Conservation (phyloP, 2,888 invertebrate species). For the Thyatira batis region DNA sequence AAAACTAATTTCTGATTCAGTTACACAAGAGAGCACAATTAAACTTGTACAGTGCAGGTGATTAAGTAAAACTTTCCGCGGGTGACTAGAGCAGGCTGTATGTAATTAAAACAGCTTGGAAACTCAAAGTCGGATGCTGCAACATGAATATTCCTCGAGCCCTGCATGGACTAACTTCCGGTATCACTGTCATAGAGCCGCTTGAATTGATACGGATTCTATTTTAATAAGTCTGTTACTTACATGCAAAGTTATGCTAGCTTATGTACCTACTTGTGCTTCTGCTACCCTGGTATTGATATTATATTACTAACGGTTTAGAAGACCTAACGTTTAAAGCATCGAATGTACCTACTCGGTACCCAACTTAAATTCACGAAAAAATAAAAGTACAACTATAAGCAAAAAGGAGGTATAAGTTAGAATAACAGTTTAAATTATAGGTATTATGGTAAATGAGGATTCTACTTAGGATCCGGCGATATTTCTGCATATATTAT, state of each 20-base stretch:
- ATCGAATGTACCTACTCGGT: too few species aligned
- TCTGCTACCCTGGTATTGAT: too few species aligned
- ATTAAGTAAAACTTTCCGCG: slow-evolving; percentile 51
- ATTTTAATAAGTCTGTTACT: not conserved
- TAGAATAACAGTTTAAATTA: too few species aligned
- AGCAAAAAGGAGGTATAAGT: too few species aligned
- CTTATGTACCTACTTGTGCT: not conserved
- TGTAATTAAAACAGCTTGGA: slow-evolving; percentile 36
- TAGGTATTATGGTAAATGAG: too few species aligned
- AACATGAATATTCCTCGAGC: slow-evolving; percentile 57
- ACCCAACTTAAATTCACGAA: too few species aligned
- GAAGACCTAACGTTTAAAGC: too few species aligned
- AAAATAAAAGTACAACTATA: too few species aligned
- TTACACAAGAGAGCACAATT: slow-evolving; percentile 29
- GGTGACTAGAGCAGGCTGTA: slow-evolving; percentile 18
- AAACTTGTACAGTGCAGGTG: slow-evolving; percentile 33
- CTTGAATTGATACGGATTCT: not conserved
- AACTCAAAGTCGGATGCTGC: slow-evolving; percentile 44
- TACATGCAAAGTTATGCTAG: not conserved
- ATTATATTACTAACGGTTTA: too few species aligned
- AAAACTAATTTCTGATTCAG: slow-evolving; percentile 19
- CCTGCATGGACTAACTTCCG: not conserved
- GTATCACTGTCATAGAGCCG: not conserved
- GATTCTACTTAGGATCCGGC: too few species aligned
- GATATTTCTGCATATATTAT: too few species aligned